Percentiles rank a stretch among this genome's conserved stretches.
These are phyloP conservation scores for Masnerella sp. DNA, from an alignment of 2,888 invertebrate species.

Conservation along the genomic window DNA sequence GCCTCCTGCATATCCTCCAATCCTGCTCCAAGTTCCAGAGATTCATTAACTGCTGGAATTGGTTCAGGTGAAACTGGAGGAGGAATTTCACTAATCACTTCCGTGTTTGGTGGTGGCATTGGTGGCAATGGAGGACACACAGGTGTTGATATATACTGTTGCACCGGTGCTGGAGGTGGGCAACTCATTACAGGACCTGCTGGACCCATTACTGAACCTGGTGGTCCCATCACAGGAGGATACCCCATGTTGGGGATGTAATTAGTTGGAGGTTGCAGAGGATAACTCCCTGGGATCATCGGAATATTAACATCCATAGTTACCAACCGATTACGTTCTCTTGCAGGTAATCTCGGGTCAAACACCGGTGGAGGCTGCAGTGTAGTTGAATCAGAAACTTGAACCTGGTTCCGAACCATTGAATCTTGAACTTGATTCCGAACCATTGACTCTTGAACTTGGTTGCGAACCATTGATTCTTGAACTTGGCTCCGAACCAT, in stretches of 20 bases:
- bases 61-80: slow-evolving; percentile 11
- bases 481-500: neutral
- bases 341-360: slow-evolving; percentile 63
- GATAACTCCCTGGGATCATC: slow-evolving; percentile 46
- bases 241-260: too few relatives aligned
- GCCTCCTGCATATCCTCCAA: slow-evolving; percentile 74
- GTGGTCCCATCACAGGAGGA: too few relatives aligned
- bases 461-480: neutral
- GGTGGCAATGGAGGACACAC: too few relatives aligned
- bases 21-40: slow-evolving; percentile 65
- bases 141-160: too few relatives aligned
- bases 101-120: too few relatives aligned
- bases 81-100: too few relatives aligned
- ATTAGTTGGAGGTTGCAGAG: slow-evolving; percentile 24
- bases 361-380: slow-evolving; percentile 64
- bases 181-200: too few relatives aligned
- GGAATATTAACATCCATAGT: slow-evolving; percentile 33
- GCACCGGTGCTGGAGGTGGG: too few relatives aligned
- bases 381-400: neutral
- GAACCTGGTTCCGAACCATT: neutral
- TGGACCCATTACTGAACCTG: too few relatives aligned
- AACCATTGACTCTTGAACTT: neutral
- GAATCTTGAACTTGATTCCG: neutral
- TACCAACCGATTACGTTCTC: slow-evolving; percentile 57
- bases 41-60: slow-evolving; percentile 27